Evolutionary conservation across 2,888 invertebrate genomes (phyloP).

Genomic region (Athrips mouffetella): DNA sequence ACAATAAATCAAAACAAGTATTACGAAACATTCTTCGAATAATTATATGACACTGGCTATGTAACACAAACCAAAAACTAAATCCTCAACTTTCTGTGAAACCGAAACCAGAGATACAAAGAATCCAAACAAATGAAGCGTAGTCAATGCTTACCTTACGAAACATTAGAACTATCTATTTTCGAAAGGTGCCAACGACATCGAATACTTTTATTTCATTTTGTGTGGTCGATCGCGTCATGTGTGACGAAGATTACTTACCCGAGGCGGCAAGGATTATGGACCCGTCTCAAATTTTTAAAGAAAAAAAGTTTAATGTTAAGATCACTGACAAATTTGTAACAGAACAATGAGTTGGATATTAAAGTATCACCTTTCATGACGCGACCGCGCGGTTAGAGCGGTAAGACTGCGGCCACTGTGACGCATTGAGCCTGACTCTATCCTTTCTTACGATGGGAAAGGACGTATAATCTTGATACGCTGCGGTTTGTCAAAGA

Average conservation of each 20-base stretch:
- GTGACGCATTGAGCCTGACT: conserved; percentile 27
- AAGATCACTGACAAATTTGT: conserved; percentile 79
- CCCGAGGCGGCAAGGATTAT: conserved; percentile 59
- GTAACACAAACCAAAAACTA: background rate
- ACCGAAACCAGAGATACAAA: conserved; percentile 30
- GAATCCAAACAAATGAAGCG: conserved; percentile 26
- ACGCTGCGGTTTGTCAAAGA: conserved; percentile 1
- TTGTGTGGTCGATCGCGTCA: conserved; percentile 64
- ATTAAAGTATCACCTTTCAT: conserved; percentile 76
- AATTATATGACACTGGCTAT: background rate
- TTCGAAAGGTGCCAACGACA: conserved; percentile 34
- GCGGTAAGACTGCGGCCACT: conserved; percentile 43
- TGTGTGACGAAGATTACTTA: conserved; percentile 62
- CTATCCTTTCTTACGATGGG: background rate
- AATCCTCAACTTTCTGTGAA: conserved; percentile 17
- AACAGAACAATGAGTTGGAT: conserved; percentile 78
- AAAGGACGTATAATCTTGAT: background rate
- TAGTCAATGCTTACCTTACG: conserved; percentile 36
- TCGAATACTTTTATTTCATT: conserved; percentile 48
- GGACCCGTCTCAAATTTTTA: conserved; percentile 70
- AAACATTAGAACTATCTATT: conserved; percentile 6
- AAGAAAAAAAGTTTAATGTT: conserved; percentile 74
- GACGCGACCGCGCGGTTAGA: conserved; percentile 72
- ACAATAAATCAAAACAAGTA: no score
- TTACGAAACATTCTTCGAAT: background rate